These are phyloP conservation scores for Rugalucina vietnamica DNA, from an alignment of 2,888 invertebrate genomes.

Conservation along the genomic window DNA sequence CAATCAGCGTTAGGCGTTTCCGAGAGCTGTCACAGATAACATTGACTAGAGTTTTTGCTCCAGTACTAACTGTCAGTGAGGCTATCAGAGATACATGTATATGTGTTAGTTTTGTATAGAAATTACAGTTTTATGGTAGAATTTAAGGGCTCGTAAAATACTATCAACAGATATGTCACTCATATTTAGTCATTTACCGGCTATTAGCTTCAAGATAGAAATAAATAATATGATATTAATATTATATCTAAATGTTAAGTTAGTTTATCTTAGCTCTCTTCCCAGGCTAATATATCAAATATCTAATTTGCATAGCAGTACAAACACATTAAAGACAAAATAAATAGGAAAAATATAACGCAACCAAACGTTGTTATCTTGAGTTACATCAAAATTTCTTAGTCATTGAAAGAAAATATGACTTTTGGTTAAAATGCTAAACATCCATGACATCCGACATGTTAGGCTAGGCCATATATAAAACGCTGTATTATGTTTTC, in stretches of 20 bases:
- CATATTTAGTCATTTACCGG: constrained; percentile 2
- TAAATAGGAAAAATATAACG: neutral
- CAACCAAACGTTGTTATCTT: neutral
- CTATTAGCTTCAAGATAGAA: neutral
- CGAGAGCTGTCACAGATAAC: neutral
- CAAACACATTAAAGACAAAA: neutral
- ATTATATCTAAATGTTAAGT: neutral
- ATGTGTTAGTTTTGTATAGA: neutral
- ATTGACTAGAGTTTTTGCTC: neutral
- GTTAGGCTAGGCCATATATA: too few relatives aligned
- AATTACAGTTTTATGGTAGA: neutral
- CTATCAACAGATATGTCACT: constrained; percentile 14
- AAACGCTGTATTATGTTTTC: too few relatives aligned
- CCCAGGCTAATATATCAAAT: neutral
- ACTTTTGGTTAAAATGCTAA: too few relatives aligned
- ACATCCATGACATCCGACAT: too few relatives aligned
- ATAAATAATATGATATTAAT: neutral
- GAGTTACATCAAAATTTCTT: neutral
- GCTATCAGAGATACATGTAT: neutral
- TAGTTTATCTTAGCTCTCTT: neutral
- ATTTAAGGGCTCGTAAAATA: neutral
- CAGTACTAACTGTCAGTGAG: neutral
- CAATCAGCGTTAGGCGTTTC: neutral
- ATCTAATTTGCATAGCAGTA: neutral
- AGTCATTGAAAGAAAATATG: too few relatives aligned